Percentiles rank a stretch among this genome's conserved stretches.
These are phyloP conservation scores for Conus betulinus DNA, from an alignment of 1,140 invertebrate species.

Conservation along the genomic window DNA sequence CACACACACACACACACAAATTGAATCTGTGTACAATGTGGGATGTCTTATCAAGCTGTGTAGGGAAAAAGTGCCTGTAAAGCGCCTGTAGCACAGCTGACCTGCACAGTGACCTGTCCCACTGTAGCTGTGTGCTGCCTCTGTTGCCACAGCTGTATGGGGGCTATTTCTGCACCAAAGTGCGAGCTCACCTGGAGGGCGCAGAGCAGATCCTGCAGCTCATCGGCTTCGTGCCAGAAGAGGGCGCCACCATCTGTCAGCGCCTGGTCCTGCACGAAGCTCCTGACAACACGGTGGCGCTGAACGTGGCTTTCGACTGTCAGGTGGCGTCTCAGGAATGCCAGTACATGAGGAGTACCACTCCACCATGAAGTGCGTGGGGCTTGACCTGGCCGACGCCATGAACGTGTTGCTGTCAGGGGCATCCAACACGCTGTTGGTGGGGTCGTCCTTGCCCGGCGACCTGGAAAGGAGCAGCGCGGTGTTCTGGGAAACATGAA, in stretches of 20 bases:
- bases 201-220: slow-evolving; percentile 35
- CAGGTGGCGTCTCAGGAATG: slow-evolving; percentile 28
- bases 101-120: too few relatives aligned
- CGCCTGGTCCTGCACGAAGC: slow-evolving; percentile 1
- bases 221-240: slow-evolving; percentile 28
- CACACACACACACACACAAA: too few relatives aligned
- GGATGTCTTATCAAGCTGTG: too few relatives aligned
- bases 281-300: background rate
- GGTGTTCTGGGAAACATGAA: background rate
- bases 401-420: slow-evolving; percentile 24
- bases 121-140: too few relatives aligned
- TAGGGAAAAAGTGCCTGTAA: too few relatives aligned
- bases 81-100: too few relatives aligned
- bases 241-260: background rate
- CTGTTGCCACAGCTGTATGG: slow-evolving; percentile 38
- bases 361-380: slow-evolving; percentile 31
- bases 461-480: background rate
- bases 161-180: slow-evolving; percentile 40
- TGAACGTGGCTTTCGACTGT: slow-evolving; percentile 44
- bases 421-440: background rate
- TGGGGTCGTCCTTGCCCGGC: background rate
- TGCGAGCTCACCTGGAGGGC: slow-evolving; percentile 34
- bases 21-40: too few relatives aligned
- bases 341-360: slow-evolving; percentile 34
- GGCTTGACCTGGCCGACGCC: background rate